A percentile compares a stretch with the other conserved stretches of the same genome.
Conservation (phyloP, 2,888 invertebrate species). For the Cosmopolites sordidus region DNA sequence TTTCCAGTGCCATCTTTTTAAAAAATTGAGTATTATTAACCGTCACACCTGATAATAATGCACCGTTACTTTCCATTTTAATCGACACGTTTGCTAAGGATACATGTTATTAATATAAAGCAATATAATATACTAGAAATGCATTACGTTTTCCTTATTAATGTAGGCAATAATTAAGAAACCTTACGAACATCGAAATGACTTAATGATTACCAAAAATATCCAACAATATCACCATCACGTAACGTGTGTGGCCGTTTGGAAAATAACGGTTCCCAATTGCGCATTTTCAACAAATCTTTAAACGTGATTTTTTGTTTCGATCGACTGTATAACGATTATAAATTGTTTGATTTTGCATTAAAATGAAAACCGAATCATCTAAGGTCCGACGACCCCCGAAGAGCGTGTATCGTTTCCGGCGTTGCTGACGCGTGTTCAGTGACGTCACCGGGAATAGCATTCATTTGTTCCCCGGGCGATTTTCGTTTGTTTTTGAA, state of each 20-base stretch:
- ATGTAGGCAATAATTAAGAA: too few relatives aligned
- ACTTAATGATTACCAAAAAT: not conserved
- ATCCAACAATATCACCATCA: not conserved
- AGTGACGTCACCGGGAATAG: slow-evolving; percentile 11
- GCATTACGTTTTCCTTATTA: too few relatives aligned
- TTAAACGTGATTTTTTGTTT: not conserved
- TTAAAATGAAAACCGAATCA: not conserved
- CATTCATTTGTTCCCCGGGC: slow-evolving; percentile 15
- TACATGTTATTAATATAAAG: too few relatives aligned
- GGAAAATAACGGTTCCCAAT: not conserved
- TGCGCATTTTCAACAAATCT: not conserved
- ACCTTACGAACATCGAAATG: too few relatives aligned
- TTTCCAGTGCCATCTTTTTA: too few relatives aligned
- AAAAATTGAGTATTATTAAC: too few relatives aligned
- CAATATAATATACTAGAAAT: too few relatives aligned
- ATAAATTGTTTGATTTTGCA: not conserved
- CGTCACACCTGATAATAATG: too few relatives aligned
- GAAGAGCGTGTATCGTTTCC: slow-evolving; percentile 4
- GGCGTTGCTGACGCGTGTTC: slow-evolving; percentile 4
- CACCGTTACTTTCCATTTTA: too few relatives aligned
- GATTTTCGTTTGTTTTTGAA: slow-evolving; percentile 14
- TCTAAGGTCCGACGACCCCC: not conserved
- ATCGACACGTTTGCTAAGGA: too few relatives aligned
- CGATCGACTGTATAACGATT: not conserved
- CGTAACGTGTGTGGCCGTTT: too few relatives aligned